These are phyloP conservation scores for Drymonia ruficornis DNA, from an alignment of 2,888 invertebrate species.

Conservation along the genomic window DNA sequence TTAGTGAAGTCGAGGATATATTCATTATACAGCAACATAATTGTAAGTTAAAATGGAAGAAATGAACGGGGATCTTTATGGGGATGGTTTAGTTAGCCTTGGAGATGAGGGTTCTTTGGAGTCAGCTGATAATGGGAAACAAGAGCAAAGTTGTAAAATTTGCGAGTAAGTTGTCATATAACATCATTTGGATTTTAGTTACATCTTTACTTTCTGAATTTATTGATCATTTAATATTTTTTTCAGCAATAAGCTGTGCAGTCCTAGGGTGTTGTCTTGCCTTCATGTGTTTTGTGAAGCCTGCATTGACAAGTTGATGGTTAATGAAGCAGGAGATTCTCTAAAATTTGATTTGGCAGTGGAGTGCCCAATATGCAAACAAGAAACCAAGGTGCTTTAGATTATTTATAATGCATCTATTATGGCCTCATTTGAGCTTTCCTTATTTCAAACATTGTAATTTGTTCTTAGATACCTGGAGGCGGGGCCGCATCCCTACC, in stretches of 20 bases:
- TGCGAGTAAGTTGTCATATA: conserved; percentile 83
- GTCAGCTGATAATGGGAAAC: conserved; percentile 76
- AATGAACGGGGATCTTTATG: conserved; percentile 81
- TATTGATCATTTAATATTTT: conserved; percentile 10
- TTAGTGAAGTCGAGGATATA: conserved; percentile 72
- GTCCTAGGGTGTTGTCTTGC: conserved; percentile 95
- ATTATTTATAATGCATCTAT: conserved; percentile 3
- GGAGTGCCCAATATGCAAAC: conserved; percentile 92
- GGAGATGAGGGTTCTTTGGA: conserved; percentile 81
- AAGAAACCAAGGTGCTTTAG: conserved; percentile 89
- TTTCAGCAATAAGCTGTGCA: conserved; percentile 89
- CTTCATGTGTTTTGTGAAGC: conserved; percentile 98
- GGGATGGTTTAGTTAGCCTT: conserved; percentile 77
- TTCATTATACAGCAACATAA: conserved; percentile 70
- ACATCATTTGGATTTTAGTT: conserved; percentile 1
- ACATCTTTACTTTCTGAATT: conserved; percentile 7
- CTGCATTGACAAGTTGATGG: conserved; percentile 93
- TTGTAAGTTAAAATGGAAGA: conserved; percentile 86
- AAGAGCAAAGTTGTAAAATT: conserved; percentile 87
- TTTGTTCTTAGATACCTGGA: conserved; percentile 85
- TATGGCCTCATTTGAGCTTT: conserved; percentile 9
- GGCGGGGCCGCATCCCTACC: conserved; percentile 92
- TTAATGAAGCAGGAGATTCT: conserved; percentile 88
- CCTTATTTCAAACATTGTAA: conserved; percentile 9
- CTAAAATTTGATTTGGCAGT: conserved; percentile 87